phyloP scores from a whole-genome alignment of 2,113 vertebrate species.

The Balaenoptera acutorostrata region DNA sequence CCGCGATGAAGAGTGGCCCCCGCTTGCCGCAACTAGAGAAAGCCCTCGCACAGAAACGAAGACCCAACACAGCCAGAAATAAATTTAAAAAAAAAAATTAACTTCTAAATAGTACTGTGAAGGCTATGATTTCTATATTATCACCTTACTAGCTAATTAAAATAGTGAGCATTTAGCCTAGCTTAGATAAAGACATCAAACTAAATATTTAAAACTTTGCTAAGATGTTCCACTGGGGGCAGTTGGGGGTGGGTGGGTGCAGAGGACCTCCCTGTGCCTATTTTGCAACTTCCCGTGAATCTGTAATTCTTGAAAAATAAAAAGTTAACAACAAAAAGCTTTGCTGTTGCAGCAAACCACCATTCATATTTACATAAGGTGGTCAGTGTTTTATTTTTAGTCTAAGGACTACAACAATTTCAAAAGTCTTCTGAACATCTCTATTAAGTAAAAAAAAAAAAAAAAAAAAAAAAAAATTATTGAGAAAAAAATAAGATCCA shows the following conservation, averaged over 20 bases:
- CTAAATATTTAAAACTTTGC: not conserved
- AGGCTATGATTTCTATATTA: not conserved
- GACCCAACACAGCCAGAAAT: no score
- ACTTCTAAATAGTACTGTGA: not conserved
- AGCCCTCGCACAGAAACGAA: no score
- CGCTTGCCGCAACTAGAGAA: no score
- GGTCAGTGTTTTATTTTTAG: not conserved
- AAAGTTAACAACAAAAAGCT: not conserved
- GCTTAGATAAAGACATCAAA: not conserved
- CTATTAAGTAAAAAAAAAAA: not conserved
- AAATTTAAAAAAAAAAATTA: not conserved
- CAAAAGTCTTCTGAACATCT: not conserved
- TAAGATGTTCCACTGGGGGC: not conserved
- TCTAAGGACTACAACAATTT: not conserved
- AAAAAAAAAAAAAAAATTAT: not conserved
- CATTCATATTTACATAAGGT: not conserved
- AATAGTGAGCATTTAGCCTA: not conserved
- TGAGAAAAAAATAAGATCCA: not conserved
- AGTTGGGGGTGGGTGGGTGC: no score
- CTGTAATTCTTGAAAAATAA: not conserved
- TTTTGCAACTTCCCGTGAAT: not conserved
- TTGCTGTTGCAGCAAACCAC: not conserved
- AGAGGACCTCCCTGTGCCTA: not conserved
- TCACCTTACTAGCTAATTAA: not conserved
- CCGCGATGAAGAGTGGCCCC: no score